A percentile compares a stretch with the other conserved stretches of the same genome.
phyloP scores from a whole-genome alignment of 2,113 vertebrate species.

The Anolis sagrei region DNA sequence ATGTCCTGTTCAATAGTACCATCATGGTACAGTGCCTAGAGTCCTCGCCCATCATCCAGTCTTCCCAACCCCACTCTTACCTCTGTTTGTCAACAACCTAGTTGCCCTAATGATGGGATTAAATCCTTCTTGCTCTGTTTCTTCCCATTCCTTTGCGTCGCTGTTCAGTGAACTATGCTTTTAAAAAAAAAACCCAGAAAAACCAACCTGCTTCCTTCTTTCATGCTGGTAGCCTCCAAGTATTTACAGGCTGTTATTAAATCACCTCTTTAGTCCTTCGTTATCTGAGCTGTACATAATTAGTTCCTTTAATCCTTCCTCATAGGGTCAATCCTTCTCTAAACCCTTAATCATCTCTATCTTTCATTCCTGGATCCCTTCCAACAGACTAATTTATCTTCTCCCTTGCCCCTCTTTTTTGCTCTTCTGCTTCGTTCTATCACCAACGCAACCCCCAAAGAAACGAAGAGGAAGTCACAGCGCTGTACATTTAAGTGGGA shows the following conservation, averaged over 20 bases:
- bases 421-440: too few species aligned
- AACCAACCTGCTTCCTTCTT: constrained; percentile 48
- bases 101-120: neutral
- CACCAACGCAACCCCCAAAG: neutral
- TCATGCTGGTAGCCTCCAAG: constrained; percentile 59
- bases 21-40: too few species aligned
- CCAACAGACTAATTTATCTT: constrained; percentile 55
- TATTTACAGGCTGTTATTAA: constrained; percentile 68
- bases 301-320: constrained; percentile 76
- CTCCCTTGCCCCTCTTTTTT: neutral
- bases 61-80: too few species aligned
- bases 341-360: constrained; percentile 73
- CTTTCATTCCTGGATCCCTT: constrained; percentile 64
- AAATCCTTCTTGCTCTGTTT: constrained; percentile 38
- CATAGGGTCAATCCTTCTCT: constrained; percentile 72
- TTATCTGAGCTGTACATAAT: constrained; percentile 75
- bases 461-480: neutral
- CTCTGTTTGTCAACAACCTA: neutral
- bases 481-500: neutral
- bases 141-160: constrained; percentile 31
- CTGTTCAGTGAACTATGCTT: constrained; percentile 30
- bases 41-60: too few species aligned
- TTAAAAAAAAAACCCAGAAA: too few species aligned
- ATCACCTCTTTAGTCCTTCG: constrained; percentile 71
- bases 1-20: too few species aligned